Percentiles rank a stretch among this genome's conserved stretches.
phyloP scores from a whole-genome alignment of 2,113 vertebrate species.

The Oreochromis niloticus region DNA sequence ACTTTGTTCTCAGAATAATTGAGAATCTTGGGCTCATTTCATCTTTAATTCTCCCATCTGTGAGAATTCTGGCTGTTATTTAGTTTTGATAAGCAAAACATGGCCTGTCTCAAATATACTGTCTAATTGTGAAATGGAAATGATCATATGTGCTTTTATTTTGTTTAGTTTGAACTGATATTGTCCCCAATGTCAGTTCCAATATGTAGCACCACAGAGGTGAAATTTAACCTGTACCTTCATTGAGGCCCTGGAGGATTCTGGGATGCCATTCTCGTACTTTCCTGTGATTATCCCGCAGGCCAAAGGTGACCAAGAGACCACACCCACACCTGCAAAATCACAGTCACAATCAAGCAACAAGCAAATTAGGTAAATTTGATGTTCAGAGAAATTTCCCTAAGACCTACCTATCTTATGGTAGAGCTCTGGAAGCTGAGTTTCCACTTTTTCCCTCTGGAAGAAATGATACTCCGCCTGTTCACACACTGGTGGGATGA shows the following conservation, averaged over 20 bases:
- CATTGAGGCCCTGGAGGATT: slow-evolving; percentile 88
- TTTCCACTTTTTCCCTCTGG: slow-evolving; percentile 96
- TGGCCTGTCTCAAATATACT: not conserved
- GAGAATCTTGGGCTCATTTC: not conserved
- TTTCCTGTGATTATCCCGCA: slow-evolving; percentile 98
- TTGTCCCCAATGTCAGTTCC: not conserved
- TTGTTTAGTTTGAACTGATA: not conserved
- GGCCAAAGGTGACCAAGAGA: slow-evolving; percentile 96
- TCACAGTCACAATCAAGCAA: not conserved
- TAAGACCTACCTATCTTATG: slow-evolving; percentile 88
- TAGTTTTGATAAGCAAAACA: not conserved
- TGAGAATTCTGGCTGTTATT: not conserved
- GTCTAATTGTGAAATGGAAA: not conserved
- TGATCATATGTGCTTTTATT: not conserved
- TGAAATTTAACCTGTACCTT: slow-evolving; percentile 75
- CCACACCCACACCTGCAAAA: slow-evolving; percentile 87
- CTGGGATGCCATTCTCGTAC: slow-evolving; percentile 91
- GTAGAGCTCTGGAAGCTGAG: slow-evolving; percentile 92
- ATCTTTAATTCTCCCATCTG: not conserved
- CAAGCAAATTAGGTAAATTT: not conserved
- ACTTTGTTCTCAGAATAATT: not conserved
- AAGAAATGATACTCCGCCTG: slow-evolving; percentile 97
- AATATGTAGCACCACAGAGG: not conserved
- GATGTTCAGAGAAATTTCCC: not conserved
- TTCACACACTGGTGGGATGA: slow-evolving; percentile 94